phyloP scores from a whole-genome alignment of 2,888 invertebrate species.

The Harpalus rufipes region DNA sequence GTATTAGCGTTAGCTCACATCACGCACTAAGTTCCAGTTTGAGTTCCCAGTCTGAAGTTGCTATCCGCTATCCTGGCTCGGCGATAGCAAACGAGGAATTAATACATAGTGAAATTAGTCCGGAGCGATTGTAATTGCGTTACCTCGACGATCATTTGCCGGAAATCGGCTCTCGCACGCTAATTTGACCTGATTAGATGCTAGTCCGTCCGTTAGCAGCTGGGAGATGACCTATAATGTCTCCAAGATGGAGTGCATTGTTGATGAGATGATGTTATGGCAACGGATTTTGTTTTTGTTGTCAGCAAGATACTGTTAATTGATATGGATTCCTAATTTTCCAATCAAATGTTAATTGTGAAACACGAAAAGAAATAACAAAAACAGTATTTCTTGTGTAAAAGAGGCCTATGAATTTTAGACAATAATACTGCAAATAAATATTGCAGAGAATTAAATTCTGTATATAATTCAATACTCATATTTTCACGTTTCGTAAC shows the following conservation, averaged over 20 bases:
- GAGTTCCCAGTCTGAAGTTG: slow-evolving; percentile 14
- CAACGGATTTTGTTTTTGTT: too few species aligned
- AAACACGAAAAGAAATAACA: too few species aligned
- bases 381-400: too few species aligned
- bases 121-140: slow-evolving; percentile 63
- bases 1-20: background rate
- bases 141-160: slow-evolving; percentile 61
- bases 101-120: slow-evolving; percentile 62
- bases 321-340: too few species aligned
- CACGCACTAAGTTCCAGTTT: slow-evolving; percentile 21
- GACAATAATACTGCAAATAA: too few species aligned
- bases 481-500: too few species aligned
- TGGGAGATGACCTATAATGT: background rate
- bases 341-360: too few species aligned
- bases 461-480: too few species aligned
- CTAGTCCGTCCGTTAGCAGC: slow-evolving; percentile 20
- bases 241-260: background rate
- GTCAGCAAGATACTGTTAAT: too few species aligned
- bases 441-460: too few species aligned
- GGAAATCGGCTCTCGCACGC: slow-evolving; percentile 63
- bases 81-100: slow-evolving; percentile 60
- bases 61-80: background rate
- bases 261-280: too few species aligned
- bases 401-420: too few species aligned
- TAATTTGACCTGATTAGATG: slow-evolving; percentile 65